Evolutionary conservation across 2,113 vertebrate genomes (phyloP), one percentile per base, ranked within the genome.

Genomic region (Pseudorhombus dupliciocellatus): DNA sequence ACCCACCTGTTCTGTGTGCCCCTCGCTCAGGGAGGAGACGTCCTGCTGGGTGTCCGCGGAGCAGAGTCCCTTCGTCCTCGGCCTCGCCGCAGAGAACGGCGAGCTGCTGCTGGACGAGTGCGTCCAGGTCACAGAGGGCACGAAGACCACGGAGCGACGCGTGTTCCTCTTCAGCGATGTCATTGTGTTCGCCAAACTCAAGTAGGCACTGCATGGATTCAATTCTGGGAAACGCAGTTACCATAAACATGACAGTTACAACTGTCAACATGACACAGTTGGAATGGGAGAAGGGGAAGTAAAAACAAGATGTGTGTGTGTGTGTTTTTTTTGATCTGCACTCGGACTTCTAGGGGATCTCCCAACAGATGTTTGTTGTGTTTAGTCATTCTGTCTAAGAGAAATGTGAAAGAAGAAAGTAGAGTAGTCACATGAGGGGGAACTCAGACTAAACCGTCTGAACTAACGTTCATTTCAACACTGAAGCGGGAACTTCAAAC

Each of bases 21-120:
- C 62, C 26, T 54, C 21, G 22, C 46, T 54, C 80, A 95, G 94
- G 71, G 93, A 93, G 75, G 93, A 89, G 67, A 50, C 58, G 42
- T 69, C 21, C 1, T 87, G 81, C 25, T 52, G 79, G 64, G 83
- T 90, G 24, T 79, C 89, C 1, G 84, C 86, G 60, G 88, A 93
- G 1, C 93, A 93, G 87, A 92, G 92, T 80, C 90, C 91, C 0
- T 94, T 93, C 26, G 90, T 94, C 72, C 84, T 93, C 3, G 90
- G 91, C 51, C 82, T 94, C 51, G 80, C 83, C 34, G 70, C 70
- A 8, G 87, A 92, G 71, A 89, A 90, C 18, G 87, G 87, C 2
- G 74, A 91, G 37, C 86, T 93, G 69, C 79, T 92, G 64, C 79
- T 94, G 81, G 92, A 93, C 8, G 88, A 92, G 22, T 81, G 77